Percentiles rank a stretch among this genome's conserved stretches.
These are phyloP conservation scores for Liodrosophila aerea DNA, from an alignment of 2,888 invertebrate species.

Conservation along the genomic window DNA sequence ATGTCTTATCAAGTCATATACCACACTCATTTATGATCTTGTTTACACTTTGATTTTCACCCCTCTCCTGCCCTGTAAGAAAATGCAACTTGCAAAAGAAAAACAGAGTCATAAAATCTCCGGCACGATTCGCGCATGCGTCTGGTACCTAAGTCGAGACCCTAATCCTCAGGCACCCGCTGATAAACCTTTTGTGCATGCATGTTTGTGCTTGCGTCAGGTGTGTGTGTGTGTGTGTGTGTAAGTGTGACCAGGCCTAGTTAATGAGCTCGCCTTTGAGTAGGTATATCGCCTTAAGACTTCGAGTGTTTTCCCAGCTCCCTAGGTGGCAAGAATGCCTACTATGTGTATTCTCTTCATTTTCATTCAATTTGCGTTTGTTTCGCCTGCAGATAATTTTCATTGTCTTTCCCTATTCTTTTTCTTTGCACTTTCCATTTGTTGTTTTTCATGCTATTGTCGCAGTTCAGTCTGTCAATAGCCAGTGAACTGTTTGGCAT, in stretches of 20 bases:
- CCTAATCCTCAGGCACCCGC: slow-evolving; percentile 30
- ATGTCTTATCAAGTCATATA: slow-evolving; percentile 37
- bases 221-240: slow-evolving; percentile 64
- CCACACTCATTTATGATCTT: slow-evolving; percentile 58
- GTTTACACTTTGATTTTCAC: slow-evolving; percentile 58
- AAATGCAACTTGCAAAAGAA: slow-evolving; percentile 57
- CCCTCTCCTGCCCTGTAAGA: too few species aligned
- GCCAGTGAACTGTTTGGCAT: too few species aligned
- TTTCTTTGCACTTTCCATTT: slow-evolving; percentile 14
- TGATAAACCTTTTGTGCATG: slow-evolving; percentile 43
- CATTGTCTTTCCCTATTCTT: slow-evolving; percentile 1
- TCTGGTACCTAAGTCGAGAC: slow-evolving; percentile 13
- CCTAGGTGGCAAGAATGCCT: slow-evolving; percentile 60
- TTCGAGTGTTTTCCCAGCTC: slow-evolving; percentile 29
- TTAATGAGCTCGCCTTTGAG: slow-evolving; percentile 20
- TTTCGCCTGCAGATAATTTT: slow-evolving; percentile 52
- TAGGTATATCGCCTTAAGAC: neutral
- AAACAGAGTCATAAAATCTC: slow-evolving; percentile 62
- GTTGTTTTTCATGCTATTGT: slow-evolving; percentile 25
- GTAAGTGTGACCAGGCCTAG: slow-evolving; percentile 22
- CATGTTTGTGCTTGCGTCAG: slow-evolving; percentile 63
- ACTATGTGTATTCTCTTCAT: slow-evolving; percentile 33
- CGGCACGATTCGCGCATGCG: slow-evolving; percentile 39
- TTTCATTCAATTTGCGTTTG: slow-evolving; percentile 68
- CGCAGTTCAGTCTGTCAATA: slow-evolving; percentile 28